Percentiles rank a stretch among this genome's conserved stretches.
These are phyloP conservation scores for Polymixis flavicincta DNA, from an alignment of 2,888 invertebrate species.

Conservation along the genomic window DNA sequence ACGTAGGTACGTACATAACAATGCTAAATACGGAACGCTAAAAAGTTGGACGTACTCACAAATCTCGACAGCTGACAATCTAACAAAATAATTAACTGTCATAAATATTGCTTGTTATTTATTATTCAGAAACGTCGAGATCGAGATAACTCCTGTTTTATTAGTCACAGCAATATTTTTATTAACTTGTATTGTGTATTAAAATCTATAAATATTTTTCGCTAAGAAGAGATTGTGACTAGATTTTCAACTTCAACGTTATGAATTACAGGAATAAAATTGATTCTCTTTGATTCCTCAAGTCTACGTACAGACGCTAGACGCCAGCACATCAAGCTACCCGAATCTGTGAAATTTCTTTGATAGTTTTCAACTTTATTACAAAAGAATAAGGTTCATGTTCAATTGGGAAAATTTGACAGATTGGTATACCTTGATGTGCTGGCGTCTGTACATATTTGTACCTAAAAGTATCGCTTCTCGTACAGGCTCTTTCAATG, in stretches of 20 bases:
- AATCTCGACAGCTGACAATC: slow-evolving; percentile 45
- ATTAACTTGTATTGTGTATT: not conserved
- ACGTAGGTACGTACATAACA: slow-evolving; percentile 4
- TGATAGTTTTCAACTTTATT: no score
- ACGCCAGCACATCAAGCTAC: no score
- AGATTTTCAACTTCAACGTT: not conserved
- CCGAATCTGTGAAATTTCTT: no score
- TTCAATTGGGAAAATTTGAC: no score
- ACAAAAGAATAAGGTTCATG: no score
- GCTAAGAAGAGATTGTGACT: not conserved
- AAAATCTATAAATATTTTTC: not conserved
- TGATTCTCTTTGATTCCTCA: no score
- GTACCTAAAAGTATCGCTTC: not conserved
- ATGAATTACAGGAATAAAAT: not conserved
- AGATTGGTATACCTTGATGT: no score
- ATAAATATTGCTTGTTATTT: slow-evolving; percentile 7
- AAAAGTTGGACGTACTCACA: slow-evolving; percentile 23
- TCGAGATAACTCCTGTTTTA: not conserved
- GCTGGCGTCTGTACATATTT: not conserved
- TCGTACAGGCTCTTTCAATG: not conserved
- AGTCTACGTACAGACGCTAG: no score
- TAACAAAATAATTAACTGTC: slow-evolving; percentile 49
- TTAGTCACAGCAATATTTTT: not conserved
- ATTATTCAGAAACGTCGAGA: slow-evolving; percentile 10
- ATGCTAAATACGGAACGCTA: not conserved